Evolutionary conservation across 2,113 vertebrate genomes (phyloP).

Genomic region (Bucco capensis): DNA sequence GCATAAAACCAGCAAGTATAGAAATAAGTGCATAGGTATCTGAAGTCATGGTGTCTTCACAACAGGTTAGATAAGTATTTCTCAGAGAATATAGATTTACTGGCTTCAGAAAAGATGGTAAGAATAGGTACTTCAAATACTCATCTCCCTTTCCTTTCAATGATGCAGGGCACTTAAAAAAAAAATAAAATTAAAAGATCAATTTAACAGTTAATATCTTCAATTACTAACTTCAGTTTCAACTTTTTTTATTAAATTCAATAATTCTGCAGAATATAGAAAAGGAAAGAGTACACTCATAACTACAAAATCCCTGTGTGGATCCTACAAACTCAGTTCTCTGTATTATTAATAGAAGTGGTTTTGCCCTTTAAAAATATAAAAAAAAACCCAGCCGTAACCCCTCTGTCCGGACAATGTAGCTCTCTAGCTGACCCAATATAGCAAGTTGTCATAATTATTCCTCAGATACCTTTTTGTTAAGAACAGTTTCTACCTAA

Average conservation of each 20-base stretch:
- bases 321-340: not conserved
- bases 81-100: not conserved
- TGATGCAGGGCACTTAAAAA: not conserved
- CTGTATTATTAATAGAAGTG: not conserved
- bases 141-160: not conserved
- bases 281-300: not conserved
- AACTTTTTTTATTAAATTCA: not conserved
- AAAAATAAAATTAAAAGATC: not conserved
- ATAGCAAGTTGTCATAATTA: not conserved
- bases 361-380: not conserved
- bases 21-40: not conserved
- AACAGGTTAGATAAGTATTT: not conserved
- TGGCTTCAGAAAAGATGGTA: not conserved
- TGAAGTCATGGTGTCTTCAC: not conserved
- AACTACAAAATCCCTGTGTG: not conserved
- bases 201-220: not conserved
- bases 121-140: not conserved
- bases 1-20: not conserved
- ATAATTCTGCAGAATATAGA: not conserved
- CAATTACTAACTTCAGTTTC: not conserved
- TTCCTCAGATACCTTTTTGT: not conserved
- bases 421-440: not conserved
- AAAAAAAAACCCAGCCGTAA: not conserved
- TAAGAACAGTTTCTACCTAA: not conserved
- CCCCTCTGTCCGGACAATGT: not conserved